These are phyloP conservation scores for Cydia pomonella DNA, from an alignment of 1,140 invertebrate genomes.

Conservation along the genomic window DNA sequence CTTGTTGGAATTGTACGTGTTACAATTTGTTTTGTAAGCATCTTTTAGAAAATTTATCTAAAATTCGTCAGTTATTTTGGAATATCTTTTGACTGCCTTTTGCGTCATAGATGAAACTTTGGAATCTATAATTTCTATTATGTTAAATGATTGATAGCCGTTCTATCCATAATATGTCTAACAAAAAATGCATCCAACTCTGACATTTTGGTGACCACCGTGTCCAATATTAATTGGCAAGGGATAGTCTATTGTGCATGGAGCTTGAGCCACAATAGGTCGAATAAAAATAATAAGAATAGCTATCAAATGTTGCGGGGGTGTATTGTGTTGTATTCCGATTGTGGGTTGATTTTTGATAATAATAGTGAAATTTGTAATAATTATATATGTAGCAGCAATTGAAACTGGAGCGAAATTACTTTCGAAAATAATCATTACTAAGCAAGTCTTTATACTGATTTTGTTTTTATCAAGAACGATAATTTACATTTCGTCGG, in stretches of 20 bases:
- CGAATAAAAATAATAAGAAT: conserved; percentile 68
- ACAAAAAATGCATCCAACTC: conserved; percentile 67
- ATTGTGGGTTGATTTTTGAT: conserved; percentile 25
- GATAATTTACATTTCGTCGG: no score
- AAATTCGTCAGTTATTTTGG: not conserved
- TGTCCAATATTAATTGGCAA: conserved; percentile 76
- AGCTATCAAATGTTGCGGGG: conserved; percentile 58
- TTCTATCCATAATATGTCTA: conserved; percentile 44
- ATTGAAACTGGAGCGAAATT: conserved; percentile 12
- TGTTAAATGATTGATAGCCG: conserved; percentile 41
- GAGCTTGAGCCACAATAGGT: conserved; percentile 51
- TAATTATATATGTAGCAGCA: conserved; percentile 39
- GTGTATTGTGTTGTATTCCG: conserved; percentile 54
- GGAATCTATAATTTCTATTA: conserved; percentile 24
- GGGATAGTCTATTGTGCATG: conserved; percentile 61
- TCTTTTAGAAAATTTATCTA: not conserved
- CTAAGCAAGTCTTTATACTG: no score
- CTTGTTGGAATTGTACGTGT: conserved; percentile 44
- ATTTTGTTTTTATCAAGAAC: no score
- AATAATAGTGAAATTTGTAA: conserved; percentile 34
- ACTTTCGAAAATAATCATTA: not conserved
- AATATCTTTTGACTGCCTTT: conserved; percentile 2
- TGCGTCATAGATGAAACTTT: conserved; percentile 16
- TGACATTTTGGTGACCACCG: conserved; percentile 70
- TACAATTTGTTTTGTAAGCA: conserved; percentile 22